Conservation (phyloP, 2,113 vertebrate species). For the Corydoras maculifer region DNA sequence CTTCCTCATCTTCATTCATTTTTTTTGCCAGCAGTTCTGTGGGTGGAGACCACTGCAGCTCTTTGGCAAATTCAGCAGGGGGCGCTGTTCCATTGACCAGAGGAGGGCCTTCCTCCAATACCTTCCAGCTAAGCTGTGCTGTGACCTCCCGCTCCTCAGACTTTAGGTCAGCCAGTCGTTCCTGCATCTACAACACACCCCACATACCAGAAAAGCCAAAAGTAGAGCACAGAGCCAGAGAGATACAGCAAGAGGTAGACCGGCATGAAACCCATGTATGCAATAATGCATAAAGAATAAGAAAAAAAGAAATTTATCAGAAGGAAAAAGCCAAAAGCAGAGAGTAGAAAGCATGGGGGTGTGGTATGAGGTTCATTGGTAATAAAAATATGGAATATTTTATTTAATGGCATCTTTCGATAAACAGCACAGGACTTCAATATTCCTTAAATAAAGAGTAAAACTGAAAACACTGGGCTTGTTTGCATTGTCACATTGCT, state of each 20-base stretch:
- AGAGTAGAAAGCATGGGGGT: not conserved
- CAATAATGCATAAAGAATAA: not conserved
- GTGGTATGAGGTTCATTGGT: not conserved
- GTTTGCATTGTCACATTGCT: too few relatives aligned
- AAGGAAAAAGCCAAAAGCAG: not conserved
- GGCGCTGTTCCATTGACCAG: constrained; percentile 72
- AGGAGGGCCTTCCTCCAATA: constrained; percentile 68
- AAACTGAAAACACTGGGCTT: too few relatives aligned
- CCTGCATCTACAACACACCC: constrained; percentile 69
- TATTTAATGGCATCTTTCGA: too few relatives aligned
- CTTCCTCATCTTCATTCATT: constrained; percentile 44
- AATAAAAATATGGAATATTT: too few relatives aligned
- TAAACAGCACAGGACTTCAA: too few relatives aligned
- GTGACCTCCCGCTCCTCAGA: constrained; percentile 72
- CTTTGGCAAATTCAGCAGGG: constrained; percentile 36
- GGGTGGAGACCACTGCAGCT: constrained; percentile 45
- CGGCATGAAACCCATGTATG: too few relatives aligned
- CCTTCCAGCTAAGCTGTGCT: constrained; percentile 78
- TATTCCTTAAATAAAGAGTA: too few relatives aligned
- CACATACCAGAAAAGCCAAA: not conserved
- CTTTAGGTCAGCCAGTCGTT: constrained; percentile 79
- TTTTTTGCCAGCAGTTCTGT: constrained; percentile 47
- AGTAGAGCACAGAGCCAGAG: too few relatives aligned
- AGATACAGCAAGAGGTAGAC: too few relatives aligned
- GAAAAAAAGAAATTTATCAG: not conserved